Evolutionary conservation across 2,797 vertebrate species (phyloP).

Genomic region (Choloepus didactylus): DNA sequence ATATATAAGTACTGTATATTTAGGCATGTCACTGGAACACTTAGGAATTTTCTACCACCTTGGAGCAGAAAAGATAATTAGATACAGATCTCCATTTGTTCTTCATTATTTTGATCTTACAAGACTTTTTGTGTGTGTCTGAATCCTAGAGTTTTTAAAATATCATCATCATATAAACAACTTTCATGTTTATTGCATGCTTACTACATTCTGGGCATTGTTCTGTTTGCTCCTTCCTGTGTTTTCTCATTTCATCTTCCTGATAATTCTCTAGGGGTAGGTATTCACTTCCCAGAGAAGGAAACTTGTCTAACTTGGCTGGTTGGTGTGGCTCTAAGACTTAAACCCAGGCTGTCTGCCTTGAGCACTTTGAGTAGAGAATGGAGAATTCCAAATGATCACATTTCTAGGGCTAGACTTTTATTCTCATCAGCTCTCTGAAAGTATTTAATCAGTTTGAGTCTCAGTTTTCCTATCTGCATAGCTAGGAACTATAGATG

Average conservation of each 20-base stretch:
- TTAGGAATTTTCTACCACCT: background rate
- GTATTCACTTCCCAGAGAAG: background rate
- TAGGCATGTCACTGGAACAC: background rate
- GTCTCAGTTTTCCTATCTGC: background rate
- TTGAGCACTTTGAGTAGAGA: background rate
- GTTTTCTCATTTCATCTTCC: background rate
- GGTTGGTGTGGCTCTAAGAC: background rate
- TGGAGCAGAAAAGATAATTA: slow-evolving; percentile 10
- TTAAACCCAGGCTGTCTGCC: background rate
- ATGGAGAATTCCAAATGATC: background rate
- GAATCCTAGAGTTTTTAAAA: background rate
- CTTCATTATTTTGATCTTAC: slow-evolving; percentile 37
- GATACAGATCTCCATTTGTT: background rate
- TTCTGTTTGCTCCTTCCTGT: background rate
- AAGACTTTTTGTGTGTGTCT: background rate
- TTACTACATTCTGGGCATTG: too few relatives aligned
- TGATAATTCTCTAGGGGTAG: background rate
- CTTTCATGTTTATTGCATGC: rapidly evolving
- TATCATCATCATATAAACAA: background rate
- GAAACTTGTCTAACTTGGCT: background rate
- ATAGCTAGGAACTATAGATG: background rate
- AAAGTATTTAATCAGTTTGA: background rate
- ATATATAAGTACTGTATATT: background rate
- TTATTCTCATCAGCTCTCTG: background rate
- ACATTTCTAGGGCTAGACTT: background rate